phyloP scores from a whole-genome alignment of 2,113 vertebrate genomes.

The Phylloscopus trochiloides region DNA sequence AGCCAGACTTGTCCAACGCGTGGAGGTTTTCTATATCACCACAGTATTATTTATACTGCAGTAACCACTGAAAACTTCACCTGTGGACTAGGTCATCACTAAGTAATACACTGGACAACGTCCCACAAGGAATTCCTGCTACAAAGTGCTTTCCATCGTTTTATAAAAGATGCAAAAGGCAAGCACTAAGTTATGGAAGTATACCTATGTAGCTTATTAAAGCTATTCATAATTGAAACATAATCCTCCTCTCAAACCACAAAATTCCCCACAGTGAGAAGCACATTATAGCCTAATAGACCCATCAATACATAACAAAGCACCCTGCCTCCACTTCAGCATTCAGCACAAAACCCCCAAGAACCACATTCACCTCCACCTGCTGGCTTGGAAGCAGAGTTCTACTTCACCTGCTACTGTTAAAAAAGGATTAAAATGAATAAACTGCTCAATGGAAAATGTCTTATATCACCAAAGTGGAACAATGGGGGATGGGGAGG shows the following conservation, averaged over 20 bases:
- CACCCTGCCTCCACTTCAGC: not conserved
- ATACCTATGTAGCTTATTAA: not conserved
- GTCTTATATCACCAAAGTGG: not conserved
- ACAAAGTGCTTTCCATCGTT: not conserved
- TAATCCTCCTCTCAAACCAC: not conserved
- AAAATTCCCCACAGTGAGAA: not conserved
- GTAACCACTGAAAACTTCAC: not conserved
- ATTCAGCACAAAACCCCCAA: not conserved
- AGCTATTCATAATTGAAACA: not conserved
- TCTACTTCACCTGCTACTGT: not conserved
- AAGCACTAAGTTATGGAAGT: not conserved
- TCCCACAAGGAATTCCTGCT: not conserved
- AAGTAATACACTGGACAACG: not conserved
- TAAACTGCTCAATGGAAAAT: not conserved
- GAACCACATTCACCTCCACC: not conserved
- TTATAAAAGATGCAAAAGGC: not conserved
- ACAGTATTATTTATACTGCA: not conserved
- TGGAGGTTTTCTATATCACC: not conserved
- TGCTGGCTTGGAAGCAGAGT: not conserved
- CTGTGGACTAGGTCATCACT: rapidly evolving
- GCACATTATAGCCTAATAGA: not conserved
- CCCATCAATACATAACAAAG: not conserved
- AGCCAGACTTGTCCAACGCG: not conserved
- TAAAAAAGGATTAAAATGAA: not conserved
- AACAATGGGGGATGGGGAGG: not conserved